A percentile compares a stretch with the other conserved stretches of the same genome.
Conservation (phyloP, 2,113 vertebrate genomes). For the Callospermophilus lateralis region DNA sequence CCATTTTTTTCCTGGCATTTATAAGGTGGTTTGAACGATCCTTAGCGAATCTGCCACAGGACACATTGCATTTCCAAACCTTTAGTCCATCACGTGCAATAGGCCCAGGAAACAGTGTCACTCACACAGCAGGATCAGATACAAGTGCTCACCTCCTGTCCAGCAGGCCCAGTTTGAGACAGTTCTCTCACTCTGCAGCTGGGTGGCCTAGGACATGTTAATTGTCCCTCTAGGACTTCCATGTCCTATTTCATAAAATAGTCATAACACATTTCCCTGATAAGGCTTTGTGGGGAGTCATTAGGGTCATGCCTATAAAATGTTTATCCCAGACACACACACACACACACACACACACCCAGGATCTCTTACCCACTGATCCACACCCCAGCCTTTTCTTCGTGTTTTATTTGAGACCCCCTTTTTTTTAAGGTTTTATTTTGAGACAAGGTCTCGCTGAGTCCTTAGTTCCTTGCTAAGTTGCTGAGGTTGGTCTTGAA, state of each 20-base stretch:
- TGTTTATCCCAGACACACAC: background rate
- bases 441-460: no score
- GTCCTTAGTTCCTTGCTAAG: no score
- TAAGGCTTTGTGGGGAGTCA: background rate
- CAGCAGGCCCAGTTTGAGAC: background rate
- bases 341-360: no score
- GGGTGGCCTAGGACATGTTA: background rate
- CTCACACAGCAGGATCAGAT: background rate
- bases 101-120: background rate
- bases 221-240: background rate
- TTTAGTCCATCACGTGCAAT: background rate
- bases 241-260: background rate
- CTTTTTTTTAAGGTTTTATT: no score
- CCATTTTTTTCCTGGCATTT: background rate
- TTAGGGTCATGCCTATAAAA: background rate
- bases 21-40: background rate
- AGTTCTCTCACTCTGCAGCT: background rate
- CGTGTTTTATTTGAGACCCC: no score
- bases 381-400: no score
- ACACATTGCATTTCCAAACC: background rate
- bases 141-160: accelerated
- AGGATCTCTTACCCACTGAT: no score
- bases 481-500: no score
- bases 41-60: background rate
- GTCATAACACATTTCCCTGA: background rate